Evolutionary conservation across 2,113 vertebrate genomes (phyloP).

Genomic region (Cololabis saira): DNA sequence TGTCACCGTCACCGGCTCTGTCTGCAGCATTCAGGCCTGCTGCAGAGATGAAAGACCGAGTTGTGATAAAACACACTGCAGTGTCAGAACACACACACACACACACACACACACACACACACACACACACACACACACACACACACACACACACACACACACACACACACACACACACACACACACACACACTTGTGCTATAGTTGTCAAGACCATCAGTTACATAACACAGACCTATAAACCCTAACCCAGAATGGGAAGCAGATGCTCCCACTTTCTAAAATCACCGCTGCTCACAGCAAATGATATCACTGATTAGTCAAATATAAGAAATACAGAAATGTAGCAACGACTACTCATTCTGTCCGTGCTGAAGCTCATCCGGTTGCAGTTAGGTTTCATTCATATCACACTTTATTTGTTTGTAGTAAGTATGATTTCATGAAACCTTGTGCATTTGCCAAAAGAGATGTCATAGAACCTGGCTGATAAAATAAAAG

Average conservation of each 20-base stretch:
- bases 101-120: too few species aligned
- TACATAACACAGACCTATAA: too few species aligned
- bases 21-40: constrained; percentile 47
- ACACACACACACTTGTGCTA: constrained; percentile 3
- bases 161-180: constrained; percentile 5
- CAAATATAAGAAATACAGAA: background rate
- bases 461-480: too few species aligned
- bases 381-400: background rate
- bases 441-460: too few species aligned
- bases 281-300: too few species aligned
- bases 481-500: constrained; percentile 6
- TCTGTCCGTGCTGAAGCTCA: too few species aligned
- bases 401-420: background rate
- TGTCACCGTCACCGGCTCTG: constrained; percentile 46
- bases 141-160: constrained; percentile 1
- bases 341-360: background rate
- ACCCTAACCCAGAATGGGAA: too few species aligned
- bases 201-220: constrained; percentile 2
- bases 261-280: too few species aligned
- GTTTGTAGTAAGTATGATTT: background rate
- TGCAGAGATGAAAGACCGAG: constrained; percentile 65
- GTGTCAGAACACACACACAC: constrained; percentile 10
- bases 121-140: constrained; percentile 5
- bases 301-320: background rate
- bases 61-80: constrained; percentile 60